Conservation (phyloP, 2,113 vertebrate genomes). For the Empidonax traillii region DNA sequence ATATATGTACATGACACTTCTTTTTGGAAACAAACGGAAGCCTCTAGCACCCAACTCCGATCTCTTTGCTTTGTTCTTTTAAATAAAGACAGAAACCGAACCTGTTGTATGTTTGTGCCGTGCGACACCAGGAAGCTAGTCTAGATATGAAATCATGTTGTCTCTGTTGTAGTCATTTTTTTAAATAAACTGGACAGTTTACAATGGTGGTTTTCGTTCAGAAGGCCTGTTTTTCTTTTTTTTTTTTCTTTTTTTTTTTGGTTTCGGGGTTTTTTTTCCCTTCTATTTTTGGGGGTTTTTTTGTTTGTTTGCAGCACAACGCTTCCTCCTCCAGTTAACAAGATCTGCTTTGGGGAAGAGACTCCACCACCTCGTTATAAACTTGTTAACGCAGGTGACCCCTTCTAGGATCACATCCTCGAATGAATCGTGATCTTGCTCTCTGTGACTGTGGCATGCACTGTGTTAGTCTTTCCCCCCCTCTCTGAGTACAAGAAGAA, state of each 20-base stretch:
- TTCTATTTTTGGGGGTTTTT: background rate
- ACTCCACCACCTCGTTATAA: slow-evolving; percentile 59
- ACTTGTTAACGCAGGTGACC: slow-evolving; percentile 58
- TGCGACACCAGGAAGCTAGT: slow-evolving; percentile 79
- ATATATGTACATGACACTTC: slow-evolving; percentile 86
- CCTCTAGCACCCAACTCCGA: slow-evolving; percentile 76
- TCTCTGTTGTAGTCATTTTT: slow-evolving; percentile 84
- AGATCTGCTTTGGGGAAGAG: slow-evolving; percentile 60
- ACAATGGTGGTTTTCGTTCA: slow-evolving; percentile 83
- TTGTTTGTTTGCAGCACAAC: slow-evolving; percentile 44
- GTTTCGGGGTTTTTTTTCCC: background rate
- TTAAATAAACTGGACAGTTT: slow-evolving; percentile 89
- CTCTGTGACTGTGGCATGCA: slow-evolving; percentile 65
- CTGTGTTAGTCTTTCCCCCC: slow-evolving; percentile 64
- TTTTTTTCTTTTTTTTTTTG: background rate
- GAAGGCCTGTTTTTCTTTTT: slow-evolving; percentile 53
- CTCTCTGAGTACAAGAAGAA: slow-evolving; percentile 48
- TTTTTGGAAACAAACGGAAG: slow-evolving; percentile 75
- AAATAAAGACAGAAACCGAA: slow-evolving; percentile 69
- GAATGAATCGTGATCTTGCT: slow-evolving; percentile 60
- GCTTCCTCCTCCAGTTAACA: slow-evolving; percentile 57
- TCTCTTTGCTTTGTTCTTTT: slow-evolving; percentile 81
- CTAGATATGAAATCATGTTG: slow-evolving; percentile 83
- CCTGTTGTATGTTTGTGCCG: slow-evolving; percentile 79
- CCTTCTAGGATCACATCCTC: slow-evolving; percentile 68